Evolutionary conservation across 2,113 vertebrate genomes (phyloP).

Genomic region (Pachycephala philippinensis): DNA sequence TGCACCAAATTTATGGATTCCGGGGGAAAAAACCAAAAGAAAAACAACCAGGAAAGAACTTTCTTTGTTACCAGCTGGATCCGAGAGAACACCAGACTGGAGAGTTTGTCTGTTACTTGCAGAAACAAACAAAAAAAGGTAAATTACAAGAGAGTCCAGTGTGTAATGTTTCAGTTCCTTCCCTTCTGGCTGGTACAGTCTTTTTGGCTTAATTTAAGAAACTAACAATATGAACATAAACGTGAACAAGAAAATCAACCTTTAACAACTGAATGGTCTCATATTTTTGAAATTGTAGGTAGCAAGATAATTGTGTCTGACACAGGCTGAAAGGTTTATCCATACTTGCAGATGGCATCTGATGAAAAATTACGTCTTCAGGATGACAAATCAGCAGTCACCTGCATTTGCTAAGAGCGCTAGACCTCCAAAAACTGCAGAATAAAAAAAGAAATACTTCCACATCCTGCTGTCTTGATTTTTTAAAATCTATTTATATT

Average conservation of each 20-base stretch:
- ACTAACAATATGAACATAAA: not conserved
- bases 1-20: not conserved
- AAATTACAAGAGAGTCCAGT: not conserved
- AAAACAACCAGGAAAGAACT: not conserved
- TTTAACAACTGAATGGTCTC: not conserved
- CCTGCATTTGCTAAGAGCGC: not conserved
- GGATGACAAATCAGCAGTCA: not conserved
- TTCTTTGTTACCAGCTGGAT: not conserved
- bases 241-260: not conserved
- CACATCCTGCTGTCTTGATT: not conserved
- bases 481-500: not conserved
- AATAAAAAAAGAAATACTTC: not conserved
- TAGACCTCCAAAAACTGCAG: not conserved
- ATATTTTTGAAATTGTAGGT: not conserved
- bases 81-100: accelerated
- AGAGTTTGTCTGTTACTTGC: not conserved
- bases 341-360: not conserved
- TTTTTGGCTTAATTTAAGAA: not conserved
- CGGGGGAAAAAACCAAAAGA: accelerated
- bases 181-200: not conserved
- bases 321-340: not conserved
- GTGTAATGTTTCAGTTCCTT: not conserved
- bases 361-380: not conserved
- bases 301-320: not conserved
- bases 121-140: not conserved